phyloP scores from a whole-genome alignment of 2,797 vertebrate species.

The Peromyscus melanophrys region DNA sequence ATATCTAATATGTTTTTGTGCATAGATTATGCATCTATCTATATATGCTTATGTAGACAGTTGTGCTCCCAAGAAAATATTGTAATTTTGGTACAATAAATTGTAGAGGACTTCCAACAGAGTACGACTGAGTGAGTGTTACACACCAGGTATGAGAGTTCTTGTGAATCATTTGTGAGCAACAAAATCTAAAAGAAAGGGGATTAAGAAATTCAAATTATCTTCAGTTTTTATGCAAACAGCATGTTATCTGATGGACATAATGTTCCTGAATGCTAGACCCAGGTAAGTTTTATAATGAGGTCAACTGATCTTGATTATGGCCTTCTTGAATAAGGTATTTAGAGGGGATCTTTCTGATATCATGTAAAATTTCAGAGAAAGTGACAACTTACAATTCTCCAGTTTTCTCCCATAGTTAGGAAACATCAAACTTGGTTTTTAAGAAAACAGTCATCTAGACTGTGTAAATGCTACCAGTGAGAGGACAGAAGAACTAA shows the following conservation, averaged over 20 bases:
- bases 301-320: not conserved
- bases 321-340: not conserved
- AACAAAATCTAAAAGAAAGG: not conserved
- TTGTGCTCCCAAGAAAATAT: not conserved
- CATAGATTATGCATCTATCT: not conserved
- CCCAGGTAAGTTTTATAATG: not conserved
- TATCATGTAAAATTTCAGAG: not conserved
- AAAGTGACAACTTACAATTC: not conserved
- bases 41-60: not conserved
- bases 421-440: not conserved
- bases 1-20: not conserved
- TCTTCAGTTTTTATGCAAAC: constrained; percentile 14
- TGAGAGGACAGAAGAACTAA: not conserved
- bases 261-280: not conserved
- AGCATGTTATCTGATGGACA: not conserved
- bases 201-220: not conserved
- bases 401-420: not conserved
- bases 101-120: not conserved
- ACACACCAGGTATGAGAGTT: not conserved
- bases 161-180: not conserved
- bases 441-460: not conserved
- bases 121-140: not conserved
- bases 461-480: not conserved
- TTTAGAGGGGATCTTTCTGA: not conserved
- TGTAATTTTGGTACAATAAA: not conserved